Conservation (phyloP, 2,113 vertebrate genomes). For the Spermophilus dauricus region DNA sequence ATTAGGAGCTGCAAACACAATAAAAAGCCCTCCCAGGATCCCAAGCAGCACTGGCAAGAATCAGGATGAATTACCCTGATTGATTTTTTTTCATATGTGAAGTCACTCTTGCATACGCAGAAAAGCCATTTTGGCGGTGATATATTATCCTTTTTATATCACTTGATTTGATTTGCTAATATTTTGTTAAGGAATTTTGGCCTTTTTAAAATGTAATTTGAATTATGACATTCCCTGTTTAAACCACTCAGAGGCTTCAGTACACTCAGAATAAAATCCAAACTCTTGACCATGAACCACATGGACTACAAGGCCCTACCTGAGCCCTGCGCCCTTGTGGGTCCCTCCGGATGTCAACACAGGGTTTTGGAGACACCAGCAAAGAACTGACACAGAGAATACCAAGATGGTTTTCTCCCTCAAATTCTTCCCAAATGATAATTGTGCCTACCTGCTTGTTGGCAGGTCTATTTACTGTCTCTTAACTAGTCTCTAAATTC, state of each 20-base stretch:
- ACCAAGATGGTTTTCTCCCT: background rate
- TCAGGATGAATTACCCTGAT: background rate
- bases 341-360: background rate
- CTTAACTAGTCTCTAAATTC: background rate
- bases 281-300: background rate
- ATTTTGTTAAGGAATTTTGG: conserved; percentile 57
- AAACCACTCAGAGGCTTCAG: conserved; percentile 18
- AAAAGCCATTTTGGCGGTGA: background rate
- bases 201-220: conserved; percentile 61
- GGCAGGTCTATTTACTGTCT: background rate
- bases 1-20: background rate
- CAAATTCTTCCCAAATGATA: background rate
- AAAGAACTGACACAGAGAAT: background rate
- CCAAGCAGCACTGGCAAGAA: background rate
- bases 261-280: background rate
- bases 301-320: background rate
- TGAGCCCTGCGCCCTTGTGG: background rate
- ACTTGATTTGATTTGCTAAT: conserved; percentile 38
- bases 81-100: background rate
- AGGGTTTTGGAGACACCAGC: background rate
- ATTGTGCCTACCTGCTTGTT: rapidly evolving
- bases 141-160: background rate
- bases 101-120: background rate
- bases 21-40: background rate
- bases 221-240: conserved; percentile 20